Conservation (phyloP, 2,113 vertebrate species). For the Pogona vitticeps region DNA sequence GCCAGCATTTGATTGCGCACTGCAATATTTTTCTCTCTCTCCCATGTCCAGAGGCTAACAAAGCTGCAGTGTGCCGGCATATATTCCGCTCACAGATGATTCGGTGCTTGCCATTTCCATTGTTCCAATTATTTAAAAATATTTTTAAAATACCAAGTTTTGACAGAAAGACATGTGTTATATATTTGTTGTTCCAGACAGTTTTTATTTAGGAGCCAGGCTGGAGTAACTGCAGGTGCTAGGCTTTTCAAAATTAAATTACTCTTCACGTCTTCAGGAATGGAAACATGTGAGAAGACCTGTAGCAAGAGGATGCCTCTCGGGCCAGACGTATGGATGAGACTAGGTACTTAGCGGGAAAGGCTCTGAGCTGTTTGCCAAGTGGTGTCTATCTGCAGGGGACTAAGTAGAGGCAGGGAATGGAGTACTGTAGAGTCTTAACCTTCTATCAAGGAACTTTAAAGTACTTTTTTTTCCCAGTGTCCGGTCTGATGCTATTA, state of each 20-base stretch:
- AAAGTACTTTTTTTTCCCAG: background rate
- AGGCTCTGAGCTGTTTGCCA: background rate
- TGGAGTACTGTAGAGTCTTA: background rate
- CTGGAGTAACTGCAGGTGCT: slow-evolving; percentile 50
- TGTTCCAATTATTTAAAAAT: slow-evolving; percentile 18
- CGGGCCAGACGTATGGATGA: background rate
- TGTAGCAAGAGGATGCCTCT: background rate
- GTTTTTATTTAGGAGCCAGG: slow-evolving; percentile 51
- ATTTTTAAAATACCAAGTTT: slow-evolving; percentile 42
- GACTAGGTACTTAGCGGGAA: background rate
- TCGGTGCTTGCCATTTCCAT: slow-evolving; percentile 64
- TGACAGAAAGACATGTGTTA: slow-evolving; percentile 64
- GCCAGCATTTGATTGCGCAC: background rate
- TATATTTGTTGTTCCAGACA: slow-evolving; percentile 53
- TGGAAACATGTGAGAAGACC: background rate
- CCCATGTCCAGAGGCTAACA: background rate
- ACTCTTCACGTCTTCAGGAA: slow-evolving; percentile 59
- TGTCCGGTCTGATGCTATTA: background rate
- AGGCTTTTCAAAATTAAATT: slow-evolving; percentile 65
- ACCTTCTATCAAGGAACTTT: background rate
- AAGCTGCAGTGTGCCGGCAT: slow-evolving; percentile 15
- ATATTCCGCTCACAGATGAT: slow-evolving; percentile 35
- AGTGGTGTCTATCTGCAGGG: background rate
- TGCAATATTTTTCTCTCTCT: slow-evolving; percentile 36
- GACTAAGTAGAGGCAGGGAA: background rate